Conservation (phyloP, 2,797 vertebrate species). For the Muscicapa comitata region DNA sequence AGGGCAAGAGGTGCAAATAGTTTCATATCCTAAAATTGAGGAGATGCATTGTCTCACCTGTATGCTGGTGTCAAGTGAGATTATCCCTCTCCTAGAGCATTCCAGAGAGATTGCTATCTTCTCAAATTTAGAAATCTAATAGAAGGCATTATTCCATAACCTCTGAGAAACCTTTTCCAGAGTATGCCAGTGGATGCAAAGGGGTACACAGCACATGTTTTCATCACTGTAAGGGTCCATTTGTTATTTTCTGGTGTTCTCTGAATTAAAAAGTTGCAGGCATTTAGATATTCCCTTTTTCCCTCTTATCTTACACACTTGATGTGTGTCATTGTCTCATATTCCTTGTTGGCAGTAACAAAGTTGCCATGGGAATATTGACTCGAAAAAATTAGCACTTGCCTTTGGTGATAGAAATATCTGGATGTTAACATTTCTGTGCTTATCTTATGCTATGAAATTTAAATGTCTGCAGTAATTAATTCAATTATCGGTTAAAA, state of each 20-base stretch:
- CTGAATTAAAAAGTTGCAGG: neutral
- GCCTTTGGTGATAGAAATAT: neutral
- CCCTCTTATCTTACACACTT: neutral
- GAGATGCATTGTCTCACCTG: neutral
- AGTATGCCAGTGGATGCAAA: neutral
- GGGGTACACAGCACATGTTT: accelerated
- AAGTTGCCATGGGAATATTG: constrained; percentile 29
- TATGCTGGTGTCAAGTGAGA: neutral
- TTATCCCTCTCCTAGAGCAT: neutral
- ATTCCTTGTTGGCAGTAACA: neutral
- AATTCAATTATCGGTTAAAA: neutral
- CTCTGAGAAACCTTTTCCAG: neutral
- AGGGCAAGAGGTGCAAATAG: neutral
- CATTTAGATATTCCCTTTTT: neutral
- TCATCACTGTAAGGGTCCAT: neutral
- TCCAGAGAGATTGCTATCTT: neutral
- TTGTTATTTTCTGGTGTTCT: neutral
- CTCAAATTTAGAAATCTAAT: neutral
- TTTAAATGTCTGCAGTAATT: neutral
- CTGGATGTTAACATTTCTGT: neutral
- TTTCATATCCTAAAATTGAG: neutral
- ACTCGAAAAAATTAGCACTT: neutral
- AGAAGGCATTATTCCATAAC: neutral
- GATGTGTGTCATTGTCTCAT: neutral
- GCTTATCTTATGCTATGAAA: neutral